Conservation (phyloP, 2,113 vertebrate genomes). For the Actenoides lindsayi region DNA sequence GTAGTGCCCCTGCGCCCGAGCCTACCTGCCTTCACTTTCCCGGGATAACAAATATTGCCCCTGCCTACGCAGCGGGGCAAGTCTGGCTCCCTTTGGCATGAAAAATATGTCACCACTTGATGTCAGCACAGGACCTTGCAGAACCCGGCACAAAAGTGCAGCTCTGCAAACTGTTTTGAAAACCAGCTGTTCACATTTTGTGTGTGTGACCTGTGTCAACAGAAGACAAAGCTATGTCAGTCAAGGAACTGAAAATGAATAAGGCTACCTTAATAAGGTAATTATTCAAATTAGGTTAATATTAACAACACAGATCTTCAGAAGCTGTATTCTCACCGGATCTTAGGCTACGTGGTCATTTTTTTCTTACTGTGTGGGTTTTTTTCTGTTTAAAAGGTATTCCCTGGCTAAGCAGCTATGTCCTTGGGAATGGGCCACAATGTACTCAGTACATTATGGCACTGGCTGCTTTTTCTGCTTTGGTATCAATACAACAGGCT, state of each 20-base stretch:
- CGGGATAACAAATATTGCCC: fast-evolving
- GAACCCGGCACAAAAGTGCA: not conserved
- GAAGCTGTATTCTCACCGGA: not conserved
- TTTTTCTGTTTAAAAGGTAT: not conserved
- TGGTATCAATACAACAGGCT: not conserved
- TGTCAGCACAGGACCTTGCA: constrained; percentile 46
- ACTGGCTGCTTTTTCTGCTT: not conserved
- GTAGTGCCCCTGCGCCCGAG: too few species aligned
- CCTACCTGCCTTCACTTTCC: not conserved
- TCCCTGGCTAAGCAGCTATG: not conserved
- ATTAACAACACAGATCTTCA: not conserved
- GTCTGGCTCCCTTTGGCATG: not conserved
- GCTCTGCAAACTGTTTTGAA: not conserved
- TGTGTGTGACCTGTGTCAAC: too few species aligned
- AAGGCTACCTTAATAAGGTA: not conserved
- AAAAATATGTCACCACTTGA: constrained; percentile 38
- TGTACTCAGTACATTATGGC: fast-evolving
- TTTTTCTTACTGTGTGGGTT: not conserved
- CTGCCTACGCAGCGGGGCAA: not conserved
- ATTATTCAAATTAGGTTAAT: not conserved
- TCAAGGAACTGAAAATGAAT: not conserved
- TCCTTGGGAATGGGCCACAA: not conserved
- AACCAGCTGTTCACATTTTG: not conserved
- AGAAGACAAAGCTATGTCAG: not conserved
- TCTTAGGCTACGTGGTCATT: not conserved